Evolutionary conservation across 2,888 invertebrate genomes (phyloP).

Genomic region (Aleiodes alternator): DNA sequence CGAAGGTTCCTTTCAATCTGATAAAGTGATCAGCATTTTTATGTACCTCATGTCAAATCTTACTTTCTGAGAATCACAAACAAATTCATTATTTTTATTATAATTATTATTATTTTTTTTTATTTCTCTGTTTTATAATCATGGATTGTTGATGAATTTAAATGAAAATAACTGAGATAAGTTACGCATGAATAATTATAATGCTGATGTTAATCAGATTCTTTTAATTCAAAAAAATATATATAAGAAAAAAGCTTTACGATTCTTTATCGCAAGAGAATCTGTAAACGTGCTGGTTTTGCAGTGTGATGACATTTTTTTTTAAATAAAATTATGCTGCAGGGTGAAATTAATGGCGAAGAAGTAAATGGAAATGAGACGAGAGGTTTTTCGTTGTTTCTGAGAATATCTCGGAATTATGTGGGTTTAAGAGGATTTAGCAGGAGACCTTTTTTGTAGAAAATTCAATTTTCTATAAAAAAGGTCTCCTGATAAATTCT

Average conservation of each 20-base stretch:
- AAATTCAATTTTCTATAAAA: no score
- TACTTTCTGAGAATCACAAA: not conserved
- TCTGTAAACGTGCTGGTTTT: not conserved
- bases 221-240: not conserved
- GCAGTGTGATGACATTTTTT: constrained; percentile 11
- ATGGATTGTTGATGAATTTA: constrained; percentile 21
- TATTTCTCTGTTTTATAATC: not conserved
- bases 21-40: constrained; percentile 21
- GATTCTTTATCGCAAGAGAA: constrained; percentile 18
- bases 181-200: constrained; percentile 28
- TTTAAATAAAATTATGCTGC: not conserved
- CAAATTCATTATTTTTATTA: not conserved
- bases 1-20: constrained; percentile 13
- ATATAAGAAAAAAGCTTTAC: not conserved
- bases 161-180: not conserved
- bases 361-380: no score
- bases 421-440: no score
- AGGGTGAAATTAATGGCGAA: no score
- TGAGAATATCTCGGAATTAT: no score
- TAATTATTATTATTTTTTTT: no score
- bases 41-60: constrained; percentile 24
- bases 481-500: no score
- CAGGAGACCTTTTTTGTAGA: no score
- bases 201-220: constrained; percentile 10
- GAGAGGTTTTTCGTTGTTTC: no score